Evolutionary conservation across 2,797 vertebrate species (phyloP).

Genomic region (Tolypeutes matacus): DNA sequence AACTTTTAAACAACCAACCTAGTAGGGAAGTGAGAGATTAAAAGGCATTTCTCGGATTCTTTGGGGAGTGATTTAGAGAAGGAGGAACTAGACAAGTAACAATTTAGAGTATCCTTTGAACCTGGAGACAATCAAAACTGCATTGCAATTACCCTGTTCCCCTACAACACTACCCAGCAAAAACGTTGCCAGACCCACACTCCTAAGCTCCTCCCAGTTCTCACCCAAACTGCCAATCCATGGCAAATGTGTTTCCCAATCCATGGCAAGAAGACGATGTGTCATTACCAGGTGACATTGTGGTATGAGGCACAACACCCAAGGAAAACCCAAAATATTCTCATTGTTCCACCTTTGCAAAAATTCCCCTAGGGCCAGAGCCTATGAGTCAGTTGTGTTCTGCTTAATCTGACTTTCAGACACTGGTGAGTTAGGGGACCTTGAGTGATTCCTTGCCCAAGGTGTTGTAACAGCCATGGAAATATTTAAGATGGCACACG

Average conservation of each 20-base stretch:
- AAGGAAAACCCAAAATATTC: background rate
- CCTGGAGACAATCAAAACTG: background rate
- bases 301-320: constrained; percentile 31
- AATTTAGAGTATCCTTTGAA: constrained; percentile 20
- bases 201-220: constrained; percentile 19
- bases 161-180: background rate
- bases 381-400: constrained; percentile 70
- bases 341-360: constrained; percentile 38
- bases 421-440: background rate
- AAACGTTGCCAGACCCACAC: background rate
- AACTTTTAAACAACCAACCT: background rate
- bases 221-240: constrained; percentile 27
- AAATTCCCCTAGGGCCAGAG: constrained; percentile 23
- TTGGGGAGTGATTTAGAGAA: constrained; percentile 10
- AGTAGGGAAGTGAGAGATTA: background rate
- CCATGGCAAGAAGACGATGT: constrained; percentile 66
- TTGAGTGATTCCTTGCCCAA: background rate
- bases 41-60: constrained; percentile 35
- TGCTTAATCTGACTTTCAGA: constrained; percentile 64
- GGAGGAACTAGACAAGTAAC: background rate
- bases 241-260: constrained; percentile 40
- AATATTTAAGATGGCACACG: background rate
- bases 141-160: background rate
- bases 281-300: constrained; percentile 51
- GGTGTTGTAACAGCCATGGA: background rate